Evolutionary conservation across 2,888 invertebrate genomes (phyloP), one percentile per base, ranked within the genome.

Genomic region (Trissolcus japonicus): DNA sequence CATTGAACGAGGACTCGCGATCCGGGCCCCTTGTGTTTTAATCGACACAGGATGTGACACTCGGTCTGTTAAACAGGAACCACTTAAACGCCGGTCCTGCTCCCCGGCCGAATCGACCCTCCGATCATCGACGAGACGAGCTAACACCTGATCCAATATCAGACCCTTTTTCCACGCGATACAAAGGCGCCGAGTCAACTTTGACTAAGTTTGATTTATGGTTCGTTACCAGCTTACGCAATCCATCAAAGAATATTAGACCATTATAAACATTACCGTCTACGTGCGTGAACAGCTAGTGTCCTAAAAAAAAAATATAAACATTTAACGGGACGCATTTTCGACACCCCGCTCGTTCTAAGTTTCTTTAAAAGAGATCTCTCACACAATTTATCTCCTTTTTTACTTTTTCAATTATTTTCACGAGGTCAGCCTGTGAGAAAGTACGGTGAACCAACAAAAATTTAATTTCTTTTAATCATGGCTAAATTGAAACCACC

Each of bases 1-100:
- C 68, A 84, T 83, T 82, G 56, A 66, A 69, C 41, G 56, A 62
- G 66, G 76, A 67, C 61, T 68, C 67, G 67, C 62, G 62, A 46
- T 56, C 16, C 48, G 55, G 67, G 40, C 19, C 78, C 81, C 80
- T 79, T 69, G 60, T 72, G 67, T 80, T 82, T 83, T 79, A 82
- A 83, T 82, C 82, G 78, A 78, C 75, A 76, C 80, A 83, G 83
- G 83, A 84, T 84, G 83, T 80, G 81, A 83, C 82, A 81, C 76
- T 82, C 73, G 74, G 80, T 76, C 77, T 50, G 79, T 78, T 77
- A 78, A 79, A 69, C 69, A 76, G 78, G 79, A 79, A 78, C 79
- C 65, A 73, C 62, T 79, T 78, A 78, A 73, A 67, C 62, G 51
- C 40, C 57, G 50, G 59, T 19, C 19, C 65, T 74, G 67, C 53